These are phyloP conservation scores for Harmothoe impar DNA, from an alignment of 2,888 invertebrate genomes.

Conservation along the genomic window DNA sequence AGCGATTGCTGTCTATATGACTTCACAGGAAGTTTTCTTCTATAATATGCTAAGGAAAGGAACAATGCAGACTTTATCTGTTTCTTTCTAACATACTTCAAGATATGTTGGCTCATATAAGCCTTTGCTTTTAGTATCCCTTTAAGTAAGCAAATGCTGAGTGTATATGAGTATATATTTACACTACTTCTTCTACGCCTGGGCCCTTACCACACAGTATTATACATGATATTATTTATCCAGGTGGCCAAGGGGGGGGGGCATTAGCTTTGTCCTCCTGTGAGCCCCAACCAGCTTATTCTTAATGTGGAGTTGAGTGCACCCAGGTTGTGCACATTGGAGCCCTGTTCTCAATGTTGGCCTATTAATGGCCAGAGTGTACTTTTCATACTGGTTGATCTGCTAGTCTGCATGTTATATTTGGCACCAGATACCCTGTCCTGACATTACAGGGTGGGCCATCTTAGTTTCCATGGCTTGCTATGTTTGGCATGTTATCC, in stretches of 20 bases:
- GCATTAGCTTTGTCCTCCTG: background rate
- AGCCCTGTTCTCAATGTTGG: too few species aligned
- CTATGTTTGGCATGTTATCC: too few species aligned
- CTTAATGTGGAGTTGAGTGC: background rate
- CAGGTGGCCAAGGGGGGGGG: background rate
- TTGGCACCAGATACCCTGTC: too few species aligned
- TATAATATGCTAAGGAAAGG: background rate
- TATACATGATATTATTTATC: conserved; percentile 9
- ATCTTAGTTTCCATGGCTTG: too few species aligned
- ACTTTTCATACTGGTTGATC: too few species aligned
- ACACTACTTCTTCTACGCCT: background rate
- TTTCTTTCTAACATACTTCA: background rate
- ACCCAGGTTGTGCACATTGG: too few species aligned
- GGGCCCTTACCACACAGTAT: conserved; percentile 4
- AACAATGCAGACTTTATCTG: background rate
- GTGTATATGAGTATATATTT: background rate
- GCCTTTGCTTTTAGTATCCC: too few species aligned
- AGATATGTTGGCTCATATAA: background rate
- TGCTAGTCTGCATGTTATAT: too few species aligned
- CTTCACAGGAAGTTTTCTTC: background rate
- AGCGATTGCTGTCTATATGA: background rate
- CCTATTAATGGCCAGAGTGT: too few species aligned
- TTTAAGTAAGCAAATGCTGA: background rate
- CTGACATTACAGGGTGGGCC: too few species aligned
- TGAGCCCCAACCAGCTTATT: background rate